These are phyloP conservation scores for Coryphaenoides rupestris DNA, from an alignment of 2,113 vertebrate species.

Conservation along the genomic window DNA sequence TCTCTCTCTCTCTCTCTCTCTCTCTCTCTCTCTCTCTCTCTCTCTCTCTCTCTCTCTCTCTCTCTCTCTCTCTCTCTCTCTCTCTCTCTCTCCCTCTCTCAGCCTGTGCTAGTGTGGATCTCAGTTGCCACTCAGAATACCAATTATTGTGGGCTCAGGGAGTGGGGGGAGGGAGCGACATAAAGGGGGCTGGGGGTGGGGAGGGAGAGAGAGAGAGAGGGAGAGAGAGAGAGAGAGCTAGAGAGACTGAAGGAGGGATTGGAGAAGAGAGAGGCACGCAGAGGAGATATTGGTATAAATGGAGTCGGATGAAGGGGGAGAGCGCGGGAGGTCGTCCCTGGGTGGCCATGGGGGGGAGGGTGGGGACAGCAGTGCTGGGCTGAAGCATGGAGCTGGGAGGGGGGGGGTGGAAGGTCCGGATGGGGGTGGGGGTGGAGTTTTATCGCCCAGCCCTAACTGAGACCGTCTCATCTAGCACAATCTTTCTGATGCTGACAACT, in stretches of 20 bases:
- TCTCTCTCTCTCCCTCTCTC: conserved; percentile 50
- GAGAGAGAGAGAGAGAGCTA: background rate
- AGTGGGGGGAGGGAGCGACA: conserved; percentile 44
- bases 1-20: conserved; percentile 14
- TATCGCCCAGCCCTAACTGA: no score
- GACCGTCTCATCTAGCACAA: no score
- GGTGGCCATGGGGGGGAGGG: no score
- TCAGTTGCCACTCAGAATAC: conserved; percentile 80
- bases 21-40: conserved; percentile 5
- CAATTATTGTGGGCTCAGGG: conserved; percentile 73
- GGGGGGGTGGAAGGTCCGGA: no score
- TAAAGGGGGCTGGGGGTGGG: background rate
- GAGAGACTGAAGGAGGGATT: no score
- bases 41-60: conserved; percentile 14
- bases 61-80: conserved; percentile 2
- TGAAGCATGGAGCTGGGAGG: no score
- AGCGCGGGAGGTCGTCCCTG: no score
- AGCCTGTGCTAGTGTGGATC: conserved; percentile 75
- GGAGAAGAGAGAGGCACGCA: background rate
- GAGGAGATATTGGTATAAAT: no score
- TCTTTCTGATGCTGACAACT: no score
- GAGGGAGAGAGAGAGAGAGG: conserved; percentile 34
- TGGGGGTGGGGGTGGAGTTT: no score
- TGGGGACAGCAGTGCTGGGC: no score
- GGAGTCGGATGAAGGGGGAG: no score